Percentiles rank a stretch among this genome's conserved stretches.
Evolutionary conservation across 2,113 vertebrate genomes (phyloP).

Genomic region (Otolemur garnettii): DNA sequence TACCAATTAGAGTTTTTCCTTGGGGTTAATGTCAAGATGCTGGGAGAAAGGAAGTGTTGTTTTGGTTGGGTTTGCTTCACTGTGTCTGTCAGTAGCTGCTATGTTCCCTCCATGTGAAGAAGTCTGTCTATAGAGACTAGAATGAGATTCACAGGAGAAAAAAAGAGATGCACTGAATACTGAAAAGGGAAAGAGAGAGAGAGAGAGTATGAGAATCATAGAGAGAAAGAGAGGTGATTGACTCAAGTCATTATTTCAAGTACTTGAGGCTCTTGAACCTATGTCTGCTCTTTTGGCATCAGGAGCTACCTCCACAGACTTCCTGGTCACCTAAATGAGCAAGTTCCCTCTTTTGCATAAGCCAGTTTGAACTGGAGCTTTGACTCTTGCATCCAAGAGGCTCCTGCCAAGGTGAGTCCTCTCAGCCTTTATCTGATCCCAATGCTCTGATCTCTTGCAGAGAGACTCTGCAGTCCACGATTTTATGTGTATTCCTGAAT

Average conservation of each 20-base stretch:
- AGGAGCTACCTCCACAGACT: neutral
- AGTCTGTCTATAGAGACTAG: neutral
- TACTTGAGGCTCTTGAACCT: neutral
- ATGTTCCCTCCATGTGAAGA: neutral
- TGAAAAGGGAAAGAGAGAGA: neutral
- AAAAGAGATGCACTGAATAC: neutral
- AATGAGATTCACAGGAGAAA: neutral
- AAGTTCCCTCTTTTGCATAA: neutral
- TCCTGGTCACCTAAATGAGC: neutral
- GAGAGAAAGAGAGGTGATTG: neutral
- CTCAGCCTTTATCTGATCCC: neutral
- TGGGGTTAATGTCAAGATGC: neutral
- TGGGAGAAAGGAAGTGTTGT: neutral
- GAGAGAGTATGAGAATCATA: neutral
- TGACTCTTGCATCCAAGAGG: neutral
- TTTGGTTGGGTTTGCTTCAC: neutral
- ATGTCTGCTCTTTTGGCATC: neutral
- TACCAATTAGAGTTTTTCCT: neutral
- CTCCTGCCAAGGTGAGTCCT: neutral
- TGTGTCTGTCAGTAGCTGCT: neutral
- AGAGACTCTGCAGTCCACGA: neutral
- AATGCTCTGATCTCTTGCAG: neutral
- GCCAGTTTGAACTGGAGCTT: neutral
- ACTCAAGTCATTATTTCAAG: neutral
- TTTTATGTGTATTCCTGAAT: neutral